Evolutionary conservation across 2,113 vertebrate species (phyloP).

Genomic region (Callionymus lyra): DNA sequence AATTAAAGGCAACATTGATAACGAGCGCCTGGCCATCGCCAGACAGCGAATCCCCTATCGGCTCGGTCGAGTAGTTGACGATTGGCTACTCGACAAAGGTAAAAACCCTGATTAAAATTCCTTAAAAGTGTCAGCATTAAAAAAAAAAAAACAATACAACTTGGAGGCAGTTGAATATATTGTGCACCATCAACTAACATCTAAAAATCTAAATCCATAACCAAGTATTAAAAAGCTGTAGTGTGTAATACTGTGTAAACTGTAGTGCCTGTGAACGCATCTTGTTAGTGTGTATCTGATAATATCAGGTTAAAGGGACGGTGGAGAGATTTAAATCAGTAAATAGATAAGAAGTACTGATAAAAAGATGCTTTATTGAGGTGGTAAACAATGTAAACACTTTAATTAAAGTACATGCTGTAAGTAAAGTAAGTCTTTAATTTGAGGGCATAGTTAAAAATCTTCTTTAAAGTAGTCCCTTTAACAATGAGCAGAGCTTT

Average conservation of each 20-base stretch:
- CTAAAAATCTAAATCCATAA: slow-evolving; percentile 99
- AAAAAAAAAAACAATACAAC: slow-evolving; percentile 82
- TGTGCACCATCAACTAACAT: slow-evolving; percentile 99
- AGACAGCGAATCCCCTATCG: slow-evolving; percentile 99
- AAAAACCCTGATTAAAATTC: slow-evolving; percentile 99
- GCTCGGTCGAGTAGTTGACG: slow-evolving; percentile 99
- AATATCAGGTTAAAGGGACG: slow-evolving; percentile 99
- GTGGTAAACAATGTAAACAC: slow-evolving; percentile 52
- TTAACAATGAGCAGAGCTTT: slow-evolving; percentile 95
- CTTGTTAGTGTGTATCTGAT: slow-evolving; percentile 95
- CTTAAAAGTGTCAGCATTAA: slow-evolving; percentile 68
- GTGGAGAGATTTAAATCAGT: slow-evolving; percentile 94
- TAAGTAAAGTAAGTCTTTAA: slow-evolving; percentile 58
- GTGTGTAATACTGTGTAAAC: slow-evolving; percentile 94
- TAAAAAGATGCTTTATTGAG: slow-evolving; percentile 82
- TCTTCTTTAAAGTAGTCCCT: slow-evolving; percentile 98
- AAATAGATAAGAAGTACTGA: slow-evolving; percentile 82
- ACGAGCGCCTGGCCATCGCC: slow-evolving; percentile 99
- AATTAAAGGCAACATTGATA: slow-evolving; percentile 99
- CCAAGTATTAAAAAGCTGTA: slow-evolving; percentile 97
- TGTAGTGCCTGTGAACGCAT: slow-evolving; percentile 80
- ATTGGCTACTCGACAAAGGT: slow-evolving; percentile 99
- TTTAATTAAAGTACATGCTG: slow-evolving; percentile 62
- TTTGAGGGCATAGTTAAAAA: slow-evolving; percentile 59
- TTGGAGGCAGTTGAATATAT: slow-evolving; percentile 91